Evolutionary conservation across 2,888 invertebrate genomes (phyloP).

Genomic region (Odontocerum albicorne): DNA sequence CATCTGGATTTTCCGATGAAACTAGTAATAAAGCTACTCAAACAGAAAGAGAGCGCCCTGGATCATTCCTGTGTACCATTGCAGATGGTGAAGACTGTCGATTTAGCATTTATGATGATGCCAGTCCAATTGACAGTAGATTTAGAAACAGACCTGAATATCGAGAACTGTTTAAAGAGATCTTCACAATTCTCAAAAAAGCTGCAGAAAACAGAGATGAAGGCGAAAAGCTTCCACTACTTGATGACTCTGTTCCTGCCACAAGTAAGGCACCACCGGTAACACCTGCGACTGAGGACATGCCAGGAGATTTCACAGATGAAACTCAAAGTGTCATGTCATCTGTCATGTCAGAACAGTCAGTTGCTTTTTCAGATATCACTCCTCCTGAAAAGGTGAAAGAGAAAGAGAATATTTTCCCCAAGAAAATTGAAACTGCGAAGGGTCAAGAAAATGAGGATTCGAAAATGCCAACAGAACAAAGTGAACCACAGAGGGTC

Average conservation of each 20-base stretch:
- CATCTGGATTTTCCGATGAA: constrained; percentile 83
- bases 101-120: constrained; percentile 83
- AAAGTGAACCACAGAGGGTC: constrained; percentile 47
- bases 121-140: constrained; percentile 76
- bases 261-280: constrained; percentile 65
- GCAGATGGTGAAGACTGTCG: constrained; percentile 85
- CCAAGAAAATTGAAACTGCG: constrained; percentile 45
- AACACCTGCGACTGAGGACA: constrained; percentile 67
- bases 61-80: constrained; percentile 82
- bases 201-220: constrained; percentile 83
- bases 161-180: constrained; percentile 78
- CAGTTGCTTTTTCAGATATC: constrained; percentile 69
- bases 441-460: too few species aligned
- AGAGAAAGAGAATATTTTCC: constrained; percentile 46
- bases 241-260: constrained; percentile 63
- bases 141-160: constrained; percentile 84
- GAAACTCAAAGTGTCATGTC: constrained; percentile 76
- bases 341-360: constrained; percentile 73
- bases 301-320: constrained; percentile 67
- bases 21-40: constrained; percentile 82
- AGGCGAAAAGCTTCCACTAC: constrained; percentile 71
- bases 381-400: constrained; percentile 62
- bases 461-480: constrained; percentile 13
- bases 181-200: constrained; percentile 79
- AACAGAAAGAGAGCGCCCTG: constrained; percentile 74